Evolutionary conservation across 2,113 vertebrate genomes (phyloP).

Genomic region (Tragelaphus buxtoni): DNA sequence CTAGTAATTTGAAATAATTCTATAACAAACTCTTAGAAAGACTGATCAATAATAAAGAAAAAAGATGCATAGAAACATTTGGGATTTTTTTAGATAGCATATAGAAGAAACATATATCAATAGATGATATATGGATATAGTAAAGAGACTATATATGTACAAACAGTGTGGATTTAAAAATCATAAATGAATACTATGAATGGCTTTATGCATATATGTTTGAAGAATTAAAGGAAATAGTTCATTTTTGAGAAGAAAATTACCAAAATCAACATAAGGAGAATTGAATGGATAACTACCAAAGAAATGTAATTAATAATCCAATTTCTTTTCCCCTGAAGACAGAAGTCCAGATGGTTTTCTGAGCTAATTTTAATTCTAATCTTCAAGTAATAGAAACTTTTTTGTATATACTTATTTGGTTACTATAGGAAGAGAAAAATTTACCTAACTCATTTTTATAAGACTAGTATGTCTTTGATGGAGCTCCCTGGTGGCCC

Average conservation of each 20-base stretch:
- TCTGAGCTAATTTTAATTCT: background rate
- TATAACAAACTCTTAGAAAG: background rate
- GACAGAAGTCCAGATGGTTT: background rate
- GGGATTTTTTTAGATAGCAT: background rate
- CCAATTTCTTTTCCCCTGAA: background rate
- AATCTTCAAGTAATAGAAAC: background rate
- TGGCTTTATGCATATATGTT: background rate
- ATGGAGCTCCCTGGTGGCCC: background rate
- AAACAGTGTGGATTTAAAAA: background rate
- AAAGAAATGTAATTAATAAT: constrained; percentile 13
- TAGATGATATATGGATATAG: no score
- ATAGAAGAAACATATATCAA: background rate
- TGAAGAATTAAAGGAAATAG: background rate
- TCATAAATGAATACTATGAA: background rate
- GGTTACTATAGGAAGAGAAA: background rate
- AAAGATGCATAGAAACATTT: background rate
- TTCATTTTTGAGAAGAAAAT: background rate
- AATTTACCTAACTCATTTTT: background rate
- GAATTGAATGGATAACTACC: background rate
- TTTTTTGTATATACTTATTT: background rate
- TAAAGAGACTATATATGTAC: background rate
- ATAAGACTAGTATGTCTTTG: background rate
- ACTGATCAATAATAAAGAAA: background rate
- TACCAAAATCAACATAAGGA: background rate
- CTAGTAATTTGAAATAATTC: background rate